phyloP scores from a whole-genome alignment of 2,113 vertebrate genomes.

The Tetrax tetrax region DNA sequence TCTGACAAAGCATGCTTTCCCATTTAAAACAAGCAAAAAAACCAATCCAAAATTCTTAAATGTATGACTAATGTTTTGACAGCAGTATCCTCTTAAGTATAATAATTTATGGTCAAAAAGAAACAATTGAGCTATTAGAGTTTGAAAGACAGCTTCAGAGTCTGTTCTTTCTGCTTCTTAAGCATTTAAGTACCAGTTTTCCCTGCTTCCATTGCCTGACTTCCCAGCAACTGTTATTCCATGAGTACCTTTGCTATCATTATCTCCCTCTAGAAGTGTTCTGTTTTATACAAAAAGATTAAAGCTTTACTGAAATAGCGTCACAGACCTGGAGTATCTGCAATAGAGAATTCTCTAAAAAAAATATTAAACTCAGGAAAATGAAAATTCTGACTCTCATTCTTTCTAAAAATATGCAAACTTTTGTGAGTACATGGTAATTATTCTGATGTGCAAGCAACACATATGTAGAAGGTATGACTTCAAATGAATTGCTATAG shows the following conservation, averaged over 20 bases:
- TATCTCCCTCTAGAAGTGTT: neutral
- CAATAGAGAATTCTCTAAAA: neutral
- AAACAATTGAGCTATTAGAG: neutral
- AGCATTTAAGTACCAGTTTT: neutral
- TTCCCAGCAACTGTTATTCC: neutral
- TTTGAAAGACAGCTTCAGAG: neutral
- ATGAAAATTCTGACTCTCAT: neutral
- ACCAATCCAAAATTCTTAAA: no score
- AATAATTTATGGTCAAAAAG: neutral
- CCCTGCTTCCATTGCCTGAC: neutral
- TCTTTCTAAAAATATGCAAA: neutral
- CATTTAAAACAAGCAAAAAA: neutral
- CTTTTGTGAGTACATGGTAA: neutral
- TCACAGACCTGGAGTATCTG: neutral
- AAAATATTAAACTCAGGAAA: neutral
- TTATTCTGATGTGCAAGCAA: neutral
- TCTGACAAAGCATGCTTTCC: neutral
- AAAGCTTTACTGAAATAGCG: neutral
- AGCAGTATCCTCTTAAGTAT: neutral
- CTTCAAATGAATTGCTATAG: neutral
- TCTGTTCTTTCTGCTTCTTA: neutral
- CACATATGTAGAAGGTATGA: neutral
- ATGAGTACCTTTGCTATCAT: neutral
- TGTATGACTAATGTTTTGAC: neutral
- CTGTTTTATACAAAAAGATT: neutral